Base-by-base conservation (phyloP, 2,797 vertebrate species). In the Acanthiza pusilla region DNA sequence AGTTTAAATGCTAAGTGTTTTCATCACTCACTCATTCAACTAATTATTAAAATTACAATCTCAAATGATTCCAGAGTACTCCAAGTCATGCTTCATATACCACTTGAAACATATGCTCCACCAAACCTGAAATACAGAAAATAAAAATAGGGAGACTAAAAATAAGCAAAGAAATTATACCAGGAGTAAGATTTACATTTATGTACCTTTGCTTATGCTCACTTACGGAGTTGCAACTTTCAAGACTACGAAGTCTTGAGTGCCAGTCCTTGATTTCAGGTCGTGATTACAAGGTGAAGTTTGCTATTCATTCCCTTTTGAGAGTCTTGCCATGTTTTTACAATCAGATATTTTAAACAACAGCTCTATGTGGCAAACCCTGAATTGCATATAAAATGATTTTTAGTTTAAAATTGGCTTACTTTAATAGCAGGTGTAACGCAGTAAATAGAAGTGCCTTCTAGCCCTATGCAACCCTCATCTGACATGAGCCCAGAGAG, bases 11-110 rank as follows among this genome's bases (percentile, higher is more conserved):
- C 36, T 61, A 70, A 62, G 30, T 60, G 38, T 72, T 86, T 68
- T 62, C 42, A 78, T 78, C 74, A 53, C 32, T 85, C 45, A 74
- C 21, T 93, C 57, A 83, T 73, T 81, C 71, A 88, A 51, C n/a
- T 90, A 83, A 88, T 81, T 84, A 92, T 73, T 74, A 73, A 74
- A 94, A 88, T 77, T 71, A 88, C 22, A 51, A 88, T 77, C 68
- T 67, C 68, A 77, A 91, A 94, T 48, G 1, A 85, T 66, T 73
- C 42, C 51, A 77, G 55, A 87, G 73, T 63, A 79, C 72, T 88
- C 86, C 29, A 93, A 81, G 26, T 42, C 50, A 81, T 26, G 43
- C 63, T 78, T 72, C 67, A 61, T 18, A 32, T 32, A 85, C 11
- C 9, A 42, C 42, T 45, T 68, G 21, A 91, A 89, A 92, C 34